Evolutionary conservation across 1,140 invertebrate species (phyloP).

Genomic region (Pararge aegeria): DNA sequence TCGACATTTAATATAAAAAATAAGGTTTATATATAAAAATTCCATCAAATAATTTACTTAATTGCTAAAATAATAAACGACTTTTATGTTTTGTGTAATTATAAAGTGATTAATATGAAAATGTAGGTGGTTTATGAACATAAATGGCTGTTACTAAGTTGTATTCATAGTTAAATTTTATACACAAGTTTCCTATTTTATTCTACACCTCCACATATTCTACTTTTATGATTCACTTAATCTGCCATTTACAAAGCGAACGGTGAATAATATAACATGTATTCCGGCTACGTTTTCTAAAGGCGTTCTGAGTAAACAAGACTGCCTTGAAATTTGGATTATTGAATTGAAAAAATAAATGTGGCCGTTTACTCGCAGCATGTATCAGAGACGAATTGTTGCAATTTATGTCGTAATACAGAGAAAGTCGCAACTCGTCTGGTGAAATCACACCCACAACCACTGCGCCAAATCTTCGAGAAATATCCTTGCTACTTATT

Average conservation of each 20-base stretch:
- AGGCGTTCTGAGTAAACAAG: slow-evolving; percentile 38
- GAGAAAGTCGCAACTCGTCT: slow-evolving; percentile 65
- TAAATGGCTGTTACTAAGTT: slow-evolving; percentile 8
- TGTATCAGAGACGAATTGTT: slow-evolving; percentile 27
- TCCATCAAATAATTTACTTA: neutral
- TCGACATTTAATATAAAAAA: too few species aligned
- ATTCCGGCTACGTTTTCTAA: slow-evolving; percentile 43
- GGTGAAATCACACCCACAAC: slow-evolving; percentile 74
- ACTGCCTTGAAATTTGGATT: slow-evolving; percentile 63
- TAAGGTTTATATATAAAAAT: too few species aligned
- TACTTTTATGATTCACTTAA: slow-evolving; percentile 50
- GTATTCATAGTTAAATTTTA: slow-evolving; percentile 26
- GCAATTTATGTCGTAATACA: slow-evolving; percentile 47
- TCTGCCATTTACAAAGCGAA: slow-evolving; percentile 19
- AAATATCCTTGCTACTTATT: slow-evolving; percentile 51
- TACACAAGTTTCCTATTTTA: slow-evolving; percentile 70
- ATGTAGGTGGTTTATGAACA: slow-evolving; percentile 11
- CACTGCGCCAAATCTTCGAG: slow-evolving; percentile 65
- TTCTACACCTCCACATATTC: slow-evolving; percentile 45
- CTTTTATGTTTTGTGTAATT: neutral
- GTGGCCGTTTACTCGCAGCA: slow-evolving; percentile 42
- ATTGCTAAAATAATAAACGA: neutral
- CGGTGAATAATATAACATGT: slow-evolving; percentile 28
- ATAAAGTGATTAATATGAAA: slow-evolving; percentile 11
- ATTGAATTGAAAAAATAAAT: slow-evolving; percentile 51